Conservation (phyloP, 2,888 invertebrate species). For the Cinara cedri region DNA sequence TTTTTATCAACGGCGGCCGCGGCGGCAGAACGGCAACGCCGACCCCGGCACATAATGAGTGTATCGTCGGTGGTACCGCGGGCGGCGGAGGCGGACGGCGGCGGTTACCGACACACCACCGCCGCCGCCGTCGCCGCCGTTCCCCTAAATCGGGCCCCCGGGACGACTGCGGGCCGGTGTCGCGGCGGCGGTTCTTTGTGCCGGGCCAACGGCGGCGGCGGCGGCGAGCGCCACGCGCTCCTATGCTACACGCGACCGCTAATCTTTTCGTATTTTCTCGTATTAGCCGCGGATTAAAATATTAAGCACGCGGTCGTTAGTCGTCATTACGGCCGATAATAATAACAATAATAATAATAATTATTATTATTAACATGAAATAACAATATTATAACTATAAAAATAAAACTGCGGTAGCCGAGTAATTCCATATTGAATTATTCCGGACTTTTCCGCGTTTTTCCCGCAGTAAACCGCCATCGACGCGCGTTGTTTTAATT, state of each 20-base stretch:
- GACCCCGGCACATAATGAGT: constrained; percentile 31
- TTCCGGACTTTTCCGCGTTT: no score
- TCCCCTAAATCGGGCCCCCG: constrained; percentile 55
- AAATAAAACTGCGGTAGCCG: no score
- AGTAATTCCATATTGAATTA: no score
- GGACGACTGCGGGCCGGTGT: constrained; percentile 33
- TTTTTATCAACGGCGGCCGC: constrained; percentile 29
- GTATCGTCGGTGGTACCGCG: background rate
- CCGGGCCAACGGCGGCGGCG: constrained; percentile 4
- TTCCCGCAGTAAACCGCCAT: no score
- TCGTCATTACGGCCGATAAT: no score
- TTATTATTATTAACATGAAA: no score
- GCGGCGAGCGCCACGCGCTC: constrained; percentile 27
- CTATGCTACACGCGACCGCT: background rate
- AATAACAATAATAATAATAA: no score
- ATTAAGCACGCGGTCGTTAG: background rate
- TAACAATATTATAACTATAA: no score
- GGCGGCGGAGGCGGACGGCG: constrained; percentile 11
- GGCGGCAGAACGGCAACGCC: constrained; percentile 41
- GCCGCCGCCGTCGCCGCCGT: constrained; percentile 18
- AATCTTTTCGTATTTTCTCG: constrained; percentile 31
- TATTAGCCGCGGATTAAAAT: background rate
- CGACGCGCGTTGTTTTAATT: no score
- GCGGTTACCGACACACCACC: constrained; percentile 23
- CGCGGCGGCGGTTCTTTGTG: constrained; percentile 32